Percentiles rank a stretch among this genome's conserved stretches.
Evolutionary conservation across 2,888 invertebrate genomes (phyloP).

Genomic region (Sarcophaga variegata): DNA sequence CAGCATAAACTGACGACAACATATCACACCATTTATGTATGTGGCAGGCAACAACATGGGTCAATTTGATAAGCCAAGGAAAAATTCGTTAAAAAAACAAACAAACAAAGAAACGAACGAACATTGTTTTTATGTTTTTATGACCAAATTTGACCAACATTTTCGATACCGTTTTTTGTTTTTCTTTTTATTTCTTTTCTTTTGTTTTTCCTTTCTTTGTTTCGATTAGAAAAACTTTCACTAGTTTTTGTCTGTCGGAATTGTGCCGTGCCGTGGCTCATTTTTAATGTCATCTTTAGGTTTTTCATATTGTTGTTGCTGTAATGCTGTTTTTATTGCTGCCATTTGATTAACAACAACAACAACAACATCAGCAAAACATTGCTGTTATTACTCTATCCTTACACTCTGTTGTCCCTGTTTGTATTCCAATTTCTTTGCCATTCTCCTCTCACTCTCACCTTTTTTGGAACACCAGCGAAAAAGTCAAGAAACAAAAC

Average conservation of each 20-base stretch:
- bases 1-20: neutral
- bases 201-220: conserved; percentile 38
- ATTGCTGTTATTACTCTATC: neutral
- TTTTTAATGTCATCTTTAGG: conserved; percentile 61
- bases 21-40: conserved; percentile 16
- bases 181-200: conserved; percentile 16
- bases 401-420: no score
- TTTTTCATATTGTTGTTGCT: conserved; percentile 42
- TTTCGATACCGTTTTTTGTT: conserved; percentile 3
- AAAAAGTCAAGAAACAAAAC: conserved; percentile 33
- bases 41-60: conserved; percentile 37
- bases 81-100: neutral
- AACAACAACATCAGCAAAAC: conserved; percentile 4
- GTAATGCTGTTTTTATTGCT: neutral
- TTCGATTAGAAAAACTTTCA: conserved; percentile 63
- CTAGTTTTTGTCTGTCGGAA: conserved; percentile 27
- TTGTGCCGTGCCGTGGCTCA: conserved; percentile 15
- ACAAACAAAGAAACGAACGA: conserved; percentile 10
- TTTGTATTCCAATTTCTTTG: conserved; percentile 34
- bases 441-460: neutral
- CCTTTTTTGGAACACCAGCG: conserved; percentile 40
- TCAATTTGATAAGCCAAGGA: conserved; percentile 47
- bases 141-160: conserved; percentile 69
- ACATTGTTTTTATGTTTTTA: conserved; percentile 48
- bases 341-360: conserved; percentile 39